These are phyloP conservation scores for Xiphophorus birchmanni DNA, from an alignment of 2,797 vertebrate species.

Conservation along the genomic window DNA sequence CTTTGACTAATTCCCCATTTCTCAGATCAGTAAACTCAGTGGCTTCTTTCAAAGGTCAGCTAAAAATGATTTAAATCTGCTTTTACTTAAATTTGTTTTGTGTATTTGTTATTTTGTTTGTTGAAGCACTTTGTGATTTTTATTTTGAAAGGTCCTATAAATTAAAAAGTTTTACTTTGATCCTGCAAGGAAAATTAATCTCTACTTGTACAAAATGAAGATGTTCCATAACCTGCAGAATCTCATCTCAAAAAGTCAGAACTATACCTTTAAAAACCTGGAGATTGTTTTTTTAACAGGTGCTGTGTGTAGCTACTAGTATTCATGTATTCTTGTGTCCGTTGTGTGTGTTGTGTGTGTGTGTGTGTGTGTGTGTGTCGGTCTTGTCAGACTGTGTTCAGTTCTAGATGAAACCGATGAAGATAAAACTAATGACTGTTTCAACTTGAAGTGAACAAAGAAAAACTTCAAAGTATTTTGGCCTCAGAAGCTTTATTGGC, in stretches of 20 bases:
- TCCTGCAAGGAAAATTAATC: not conserved
- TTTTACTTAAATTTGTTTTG: no score
- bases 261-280: not conserved
- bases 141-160: no score
- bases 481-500: constrained; percentile 12
- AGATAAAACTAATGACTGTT: not conserved
- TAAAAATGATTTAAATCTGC: no score
- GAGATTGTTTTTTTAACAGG: not conserved
- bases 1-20: not conserved
- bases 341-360: not conserved
- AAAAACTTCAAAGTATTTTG: not conserved
- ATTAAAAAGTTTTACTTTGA: not conserved
- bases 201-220: not conserved
- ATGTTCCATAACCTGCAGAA: not conserved
- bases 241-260: not conserved
- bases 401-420: not conserved
- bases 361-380: no score
- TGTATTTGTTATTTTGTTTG: no score
- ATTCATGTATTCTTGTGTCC: not conserved
- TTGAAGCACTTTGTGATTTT: no score
- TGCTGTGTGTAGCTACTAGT: not conserved
- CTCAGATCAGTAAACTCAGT: no score
- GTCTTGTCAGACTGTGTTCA: not conserved
- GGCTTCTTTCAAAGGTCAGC: no score
- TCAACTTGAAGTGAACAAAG: not conserved